Evolutionary conservation across 2,888 invertebrate species (phyloP), one percentile per base, ranked within the genome.

Genomic region (Meta bourneti): DNA sequence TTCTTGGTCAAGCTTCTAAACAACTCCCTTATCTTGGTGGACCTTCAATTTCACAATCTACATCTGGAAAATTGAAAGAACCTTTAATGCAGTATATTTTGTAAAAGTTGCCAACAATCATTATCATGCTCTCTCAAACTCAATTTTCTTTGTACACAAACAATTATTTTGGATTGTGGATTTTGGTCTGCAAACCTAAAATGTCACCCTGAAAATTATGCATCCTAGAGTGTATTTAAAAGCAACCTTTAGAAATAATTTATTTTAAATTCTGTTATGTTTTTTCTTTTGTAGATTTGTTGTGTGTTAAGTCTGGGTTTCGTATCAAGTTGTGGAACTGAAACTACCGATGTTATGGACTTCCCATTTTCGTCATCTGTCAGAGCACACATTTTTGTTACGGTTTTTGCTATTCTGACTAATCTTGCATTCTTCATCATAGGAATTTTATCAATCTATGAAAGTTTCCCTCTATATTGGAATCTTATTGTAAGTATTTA

Each of bases 391-490:
- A 96, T 97, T 96, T 97, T 97, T 95, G 96, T 97, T 94, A 96
- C 97, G 94, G 96, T 97, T 94, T 96, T 97, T 95, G 97, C 97
- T 95, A 95, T 97, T 94, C 96, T 97, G 94, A 96, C 97, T 95
- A 97, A 97, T 93, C 96, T 96, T 95, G 96, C 97, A 94, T 96
- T 97, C 95, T 96, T 97, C 95, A 97, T 97, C 96, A 96, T 97
- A 95, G 97, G 97, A 96, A 96, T 97, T 95, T 97, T 97, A 94
- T 97, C 97, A 95, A 96, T 97, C 94, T 96, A 97, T 94, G 96
- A 97, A 95, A 96, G 97, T 95, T 97, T 97, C 95, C 97, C 97
- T 94, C 96, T 97, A 95, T 97, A 97, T 95, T 97, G 97, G 97
- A 96, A 96, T 94, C 97, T 96, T 96, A 95, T 97, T 96, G 97